These are phyloP conservation scores for Melanargia galathea DNA, from an alignment of 2,888 invertebrate genomes.

Conservation along the genomic window DNA sequence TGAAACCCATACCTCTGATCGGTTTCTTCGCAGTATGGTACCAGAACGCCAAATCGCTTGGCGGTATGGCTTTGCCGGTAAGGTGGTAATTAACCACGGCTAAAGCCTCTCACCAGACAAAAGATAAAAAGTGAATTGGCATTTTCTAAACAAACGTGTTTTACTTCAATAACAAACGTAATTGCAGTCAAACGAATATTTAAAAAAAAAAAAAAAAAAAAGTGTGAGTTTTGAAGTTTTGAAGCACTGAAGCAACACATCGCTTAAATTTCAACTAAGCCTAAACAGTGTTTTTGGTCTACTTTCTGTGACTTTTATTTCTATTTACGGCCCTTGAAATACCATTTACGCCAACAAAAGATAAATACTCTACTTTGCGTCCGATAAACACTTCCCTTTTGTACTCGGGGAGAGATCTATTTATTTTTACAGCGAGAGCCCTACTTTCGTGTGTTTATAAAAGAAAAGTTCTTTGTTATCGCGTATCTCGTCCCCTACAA, in stretches of 20 bases:
- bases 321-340: slow-evolving; percentile 23
- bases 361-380: slow-evolving; percentile 21
- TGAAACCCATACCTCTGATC: too few species aligned
- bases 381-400: slow-evolving; percentile 24
- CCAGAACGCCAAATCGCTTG: too few species aligned
- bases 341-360: slow-evolving; percentile 25
- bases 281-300: slow-evolving; percentile 17
- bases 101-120: too few species aligned
- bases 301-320: slow-evolving; percentile 26
- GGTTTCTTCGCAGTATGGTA: too few species aligned
- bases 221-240: neutral
- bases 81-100: too few species aligned
- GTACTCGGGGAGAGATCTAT: slow-evolving; percentile 20
- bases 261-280: neutral
- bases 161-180: too few species aligned
- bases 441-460: slow-evolving; percentile 15
- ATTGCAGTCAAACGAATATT: too few species aligned
- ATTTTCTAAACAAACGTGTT: too few species aligned
- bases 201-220: too few species aligned
- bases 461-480: slow-evolving; percentile 18
- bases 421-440: slow-evolving; percentile 15
- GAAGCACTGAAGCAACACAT: neutral
- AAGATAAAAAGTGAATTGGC: too few species aligned
- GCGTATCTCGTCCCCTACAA: slow-evolving; percentile 20
- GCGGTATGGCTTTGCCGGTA: too few species aligned